A percentile compares a stretch with the other conserved stretches of the same genome.
Evolutionary conservation across 1,140 invertebrate species (phyloP).

Genomic region (Bombyx mori): DNA sequence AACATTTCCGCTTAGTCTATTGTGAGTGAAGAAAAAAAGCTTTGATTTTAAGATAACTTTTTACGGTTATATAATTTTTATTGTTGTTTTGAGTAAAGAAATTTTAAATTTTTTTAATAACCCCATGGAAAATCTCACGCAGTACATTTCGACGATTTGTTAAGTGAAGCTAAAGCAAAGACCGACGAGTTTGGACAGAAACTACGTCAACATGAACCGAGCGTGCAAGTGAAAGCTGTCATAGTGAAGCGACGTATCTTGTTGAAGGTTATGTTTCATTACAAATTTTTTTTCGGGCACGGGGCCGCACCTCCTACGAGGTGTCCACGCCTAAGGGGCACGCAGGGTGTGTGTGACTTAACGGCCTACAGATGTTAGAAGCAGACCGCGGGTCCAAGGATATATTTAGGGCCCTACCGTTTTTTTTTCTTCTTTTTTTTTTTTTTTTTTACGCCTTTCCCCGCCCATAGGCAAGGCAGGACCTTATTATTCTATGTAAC

Average conservation of each 20-base stretch:
- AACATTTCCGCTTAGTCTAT: conserved; percentile 62
- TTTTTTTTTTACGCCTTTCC: too few species aligned
- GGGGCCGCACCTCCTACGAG: too few species aligned
- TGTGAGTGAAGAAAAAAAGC: conserved; percentile 26
- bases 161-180: conserved; percentile 60
- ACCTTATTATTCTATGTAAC: too few species aligned
- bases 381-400: too few species aligned
- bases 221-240: conserved; percentile 56
- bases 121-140: background rate
- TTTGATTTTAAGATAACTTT: background rate
- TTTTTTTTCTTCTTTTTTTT: too few species aligned
- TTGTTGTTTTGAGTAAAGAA: background rate
- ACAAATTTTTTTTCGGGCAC: too few species aligned
- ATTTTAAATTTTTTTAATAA: background rate
- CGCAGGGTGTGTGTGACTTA: too few species aligned
- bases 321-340: too few species aligned
- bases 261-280: conserved; percentile 37
- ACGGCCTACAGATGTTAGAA: background rate
- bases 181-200: conserved; percentile 64
- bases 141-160: conserved; percentile 73
- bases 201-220: conserved; percentile 58
- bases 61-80: background rate
- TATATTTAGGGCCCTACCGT: too few species aligned
- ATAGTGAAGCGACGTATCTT: conserved; percentile 67
- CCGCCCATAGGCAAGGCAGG: too few species aligned